Base-by-base conservation (phyloP, 2,888 invertebrate species). In the Torymus texanus region DNA sequence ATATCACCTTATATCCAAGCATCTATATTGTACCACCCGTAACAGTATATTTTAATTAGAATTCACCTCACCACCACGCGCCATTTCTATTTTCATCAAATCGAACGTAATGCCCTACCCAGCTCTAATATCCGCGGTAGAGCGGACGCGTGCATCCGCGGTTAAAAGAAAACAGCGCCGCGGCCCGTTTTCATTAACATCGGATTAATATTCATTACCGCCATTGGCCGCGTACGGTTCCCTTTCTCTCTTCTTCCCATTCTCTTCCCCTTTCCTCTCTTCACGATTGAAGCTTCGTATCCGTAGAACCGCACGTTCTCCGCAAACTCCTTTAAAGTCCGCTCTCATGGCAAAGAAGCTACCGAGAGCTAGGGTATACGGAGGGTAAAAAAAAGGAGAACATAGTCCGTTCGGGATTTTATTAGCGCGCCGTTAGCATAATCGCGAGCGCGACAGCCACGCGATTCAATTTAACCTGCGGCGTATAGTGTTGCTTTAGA, bases 351-450 rank as follows among this genome's bases (percentile, higher is more conserved):
- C 56, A 29, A 66, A 68, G 56, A 66, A 59, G 61, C 41, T 59
- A 61, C 50, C 58, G 55, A 21, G 59, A 13, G 11, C 56, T 1
- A 18, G 16, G 55, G n/a, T 61, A 18, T 53, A 70, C 13, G 21
- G 56, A 0, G 2, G 51, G 62, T 61, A 61, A 68, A 51, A 74
- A 62, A 73, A 73, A 73, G 75, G 55, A 50, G 63, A 71, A 79
- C 18, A 61, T 73, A 79, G 80, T 79, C 74, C 80, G 80, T 62
- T 83, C 65, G 71, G 79, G 82, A 84, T 85, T 86, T 85, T 85
- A 85, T 85, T 84, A 84, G 81, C 78, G 68, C 63, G 82, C 82
- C 77, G 84, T 87, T 87, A 85, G 85, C 83, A 84, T 85, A 88
- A 85, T 85, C 81, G 71, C 82, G 76, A 4, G 53, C 29, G 53